Percentiles rank a stretch among this genome's conserved stretches.
phyloP scores from a whole-genome alignment of 2,888 invertebrate genomes.

The Drosophila subsilvestris region DNA sequence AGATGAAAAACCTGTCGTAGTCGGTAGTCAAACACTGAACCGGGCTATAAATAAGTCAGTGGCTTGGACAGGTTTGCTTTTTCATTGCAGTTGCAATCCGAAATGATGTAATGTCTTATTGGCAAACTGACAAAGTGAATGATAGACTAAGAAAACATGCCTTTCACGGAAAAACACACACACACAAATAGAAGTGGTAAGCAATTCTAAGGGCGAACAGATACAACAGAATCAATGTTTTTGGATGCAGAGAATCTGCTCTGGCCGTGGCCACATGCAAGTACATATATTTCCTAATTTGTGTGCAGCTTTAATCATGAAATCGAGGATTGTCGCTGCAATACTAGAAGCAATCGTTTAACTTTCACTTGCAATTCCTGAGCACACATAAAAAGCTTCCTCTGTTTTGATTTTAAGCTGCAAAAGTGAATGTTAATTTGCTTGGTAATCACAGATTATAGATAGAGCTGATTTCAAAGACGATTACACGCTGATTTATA shows the following conservation, averaged over 20 bases:
- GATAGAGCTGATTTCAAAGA: not conserved
- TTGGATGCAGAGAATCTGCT: too few species aligned
- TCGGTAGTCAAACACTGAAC: constrained; percentile 50
- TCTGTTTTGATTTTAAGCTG: constrained; percentile 62
- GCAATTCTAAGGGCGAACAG: not conserved
- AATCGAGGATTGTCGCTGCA: not conserved
- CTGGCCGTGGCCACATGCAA: constrained; percentile 1
- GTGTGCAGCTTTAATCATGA: constrained; percentile 67
- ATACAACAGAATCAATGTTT: not conserved
- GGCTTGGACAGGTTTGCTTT: constrained; percentile 45
- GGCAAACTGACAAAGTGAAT: constrained; percentile 65
- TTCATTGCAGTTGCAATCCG: constrained; percentile 45
- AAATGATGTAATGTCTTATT: constrained; percentile 64
- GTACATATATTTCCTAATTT: constrained; percentile 46
- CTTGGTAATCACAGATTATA: constrained; percentile 13
- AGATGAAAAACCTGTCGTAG: not conserved
- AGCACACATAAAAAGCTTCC: constrained; percentile 32
- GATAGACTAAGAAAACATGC: constrained; percentile 49
- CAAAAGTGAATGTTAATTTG: constrained; percentile 55
- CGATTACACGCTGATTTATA: not conserved
- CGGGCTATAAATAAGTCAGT: constrained; percentile 60
- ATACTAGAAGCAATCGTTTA: constrained; percentile 30
- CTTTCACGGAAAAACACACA: not conserved
- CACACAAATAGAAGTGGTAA: not conserved
- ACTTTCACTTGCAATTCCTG: constrained; percentile 68